Evolutionary conservation across 2,113 vertebrate species (phyloP).

Genomic region (Salvelinus sp.): DNA sequence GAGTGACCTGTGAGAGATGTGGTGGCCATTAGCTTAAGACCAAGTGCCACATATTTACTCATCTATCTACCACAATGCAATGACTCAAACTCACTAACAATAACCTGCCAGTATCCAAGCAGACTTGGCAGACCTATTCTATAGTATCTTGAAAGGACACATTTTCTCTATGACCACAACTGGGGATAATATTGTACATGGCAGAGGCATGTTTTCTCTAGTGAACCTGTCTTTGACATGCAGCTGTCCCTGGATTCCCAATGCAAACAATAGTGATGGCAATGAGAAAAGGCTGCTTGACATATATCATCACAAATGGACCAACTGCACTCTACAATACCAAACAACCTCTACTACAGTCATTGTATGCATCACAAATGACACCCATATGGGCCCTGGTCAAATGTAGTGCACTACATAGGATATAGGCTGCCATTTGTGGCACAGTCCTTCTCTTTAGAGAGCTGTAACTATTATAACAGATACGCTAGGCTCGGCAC

Average conservation of each 20-base stretch:
- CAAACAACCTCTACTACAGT: neutral
- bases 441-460: neutral
- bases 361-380: too few relatives aligned
- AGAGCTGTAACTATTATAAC: neutral
- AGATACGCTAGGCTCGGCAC: neutral
- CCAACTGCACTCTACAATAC: neutral
- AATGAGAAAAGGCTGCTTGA: neutral
- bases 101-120: too few relatives aligned
- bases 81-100: neutral
- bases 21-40: neutral
- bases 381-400: too few relatives aligned
- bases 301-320: constrained; percentile 2
- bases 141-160: neutral
- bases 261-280: neutral
- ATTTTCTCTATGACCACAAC: neutral
- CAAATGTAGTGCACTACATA: too few relatives aligned
- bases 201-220: neutral
- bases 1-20: constrained; percentile 30
- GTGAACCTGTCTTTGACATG: neutral
- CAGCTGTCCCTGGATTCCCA: neutral
- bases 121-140: too few relatives aligned
- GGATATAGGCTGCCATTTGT: too few relatives aligned
- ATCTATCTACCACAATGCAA: neutral
- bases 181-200: neutral
- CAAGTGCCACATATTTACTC: neutral